Evolutionary conservation across 2,888 invertebrate genomes (phyloP).

Genomic region (Platypus cylindrus): DNA sequence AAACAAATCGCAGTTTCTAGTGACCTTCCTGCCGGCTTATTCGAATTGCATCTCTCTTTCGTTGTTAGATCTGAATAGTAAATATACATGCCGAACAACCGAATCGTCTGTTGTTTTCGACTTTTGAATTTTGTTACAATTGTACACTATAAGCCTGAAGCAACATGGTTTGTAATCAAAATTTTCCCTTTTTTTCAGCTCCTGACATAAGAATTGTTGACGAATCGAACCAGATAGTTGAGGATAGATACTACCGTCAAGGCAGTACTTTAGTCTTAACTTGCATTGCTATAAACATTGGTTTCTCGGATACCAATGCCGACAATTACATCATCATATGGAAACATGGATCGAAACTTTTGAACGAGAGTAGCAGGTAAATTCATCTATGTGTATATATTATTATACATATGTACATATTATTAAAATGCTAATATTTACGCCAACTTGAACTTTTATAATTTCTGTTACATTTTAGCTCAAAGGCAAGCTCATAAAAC

Average conservation of each 20-base stretch:
- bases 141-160: no score
- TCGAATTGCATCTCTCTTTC: no score
- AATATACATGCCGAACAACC: no score
- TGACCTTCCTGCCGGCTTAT: no score
- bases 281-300: constrained; percentile 29
- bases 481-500: no score
- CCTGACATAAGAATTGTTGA: constrained; percentile 47
- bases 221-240: constrained; percentile 43
- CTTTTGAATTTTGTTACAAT: no score
- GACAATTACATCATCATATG: constrained; percentile 31
- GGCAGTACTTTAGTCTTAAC: constrained; percentile 43
- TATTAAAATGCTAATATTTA: neutral
- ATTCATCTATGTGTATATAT: constrained; percentile 18
- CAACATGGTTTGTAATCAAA: no score
- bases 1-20: no score
- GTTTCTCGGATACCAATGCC: constrained; percentile 15
- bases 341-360: constrained; percentile 40
- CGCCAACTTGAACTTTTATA: no score
- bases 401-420: neutral
- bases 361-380: constrained; percentile 43
- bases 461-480: no score
- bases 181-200: constrained; percentile 36
- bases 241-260: constrained; percentile 46
- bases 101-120: no score
- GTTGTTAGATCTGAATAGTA: no score